A percentile compares a stretch with the other conserved stretches of the same genome.
These are phyloP conservation scores for Xanthia togata DNA, from an alignment of 2,888 invertebrate genomes.

Conservation along the genomic window DNA sequence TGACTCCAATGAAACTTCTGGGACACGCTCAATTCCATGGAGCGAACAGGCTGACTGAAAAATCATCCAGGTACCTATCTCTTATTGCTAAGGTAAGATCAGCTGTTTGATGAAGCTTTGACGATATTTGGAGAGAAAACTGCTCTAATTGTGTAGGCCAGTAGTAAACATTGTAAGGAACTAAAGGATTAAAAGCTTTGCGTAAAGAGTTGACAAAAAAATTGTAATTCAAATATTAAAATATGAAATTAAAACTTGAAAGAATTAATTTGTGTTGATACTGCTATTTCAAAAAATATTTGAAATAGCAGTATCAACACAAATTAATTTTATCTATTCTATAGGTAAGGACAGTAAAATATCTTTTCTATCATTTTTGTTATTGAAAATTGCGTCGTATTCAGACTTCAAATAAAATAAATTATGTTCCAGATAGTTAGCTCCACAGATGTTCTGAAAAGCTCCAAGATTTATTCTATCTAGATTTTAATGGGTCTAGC, in stretches of 20 bases:
- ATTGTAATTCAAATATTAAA: neutral
- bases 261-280: too few relatives aligned
- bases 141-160: neutral
- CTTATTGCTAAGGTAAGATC: neutral
- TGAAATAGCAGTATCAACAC: neutral
- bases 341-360: neutral
- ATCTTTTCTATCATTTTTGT: conserved; percentile 18
- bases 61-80: conserved; percentile 69
- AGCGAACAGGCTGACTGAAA: conserved; percentile 72
- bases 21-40: conserved; percentile 79
- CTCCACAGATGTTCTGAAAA: conserved; percentile 37
- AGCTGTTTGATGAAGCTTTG: neutral
- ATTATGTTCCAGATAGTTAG: conserved; percentile 45
- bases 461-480: conserved; percentile 29
- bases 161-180: neutral
- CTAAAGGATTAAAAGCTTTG: neutral
- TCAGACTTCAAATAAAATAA: conserved; percentile 45
- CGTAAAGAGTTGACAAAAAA: neutral
- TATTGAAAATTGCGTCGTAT: conserved; percentile 21
- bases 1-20: conserved; percentile 69
- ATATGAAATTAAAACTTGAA: neutral
- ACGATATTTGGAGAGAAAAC: neutral
- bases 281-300: neutral
- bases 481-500: conserved; percentile 30
- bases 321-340: conserved; percentile 7